Evolutionary conservation across 2,888 invertebrate genomes (phyloP), one percentile per base, ranked within the genome.

Genomic region (Ommatoiulus sabulosus): DNA sequence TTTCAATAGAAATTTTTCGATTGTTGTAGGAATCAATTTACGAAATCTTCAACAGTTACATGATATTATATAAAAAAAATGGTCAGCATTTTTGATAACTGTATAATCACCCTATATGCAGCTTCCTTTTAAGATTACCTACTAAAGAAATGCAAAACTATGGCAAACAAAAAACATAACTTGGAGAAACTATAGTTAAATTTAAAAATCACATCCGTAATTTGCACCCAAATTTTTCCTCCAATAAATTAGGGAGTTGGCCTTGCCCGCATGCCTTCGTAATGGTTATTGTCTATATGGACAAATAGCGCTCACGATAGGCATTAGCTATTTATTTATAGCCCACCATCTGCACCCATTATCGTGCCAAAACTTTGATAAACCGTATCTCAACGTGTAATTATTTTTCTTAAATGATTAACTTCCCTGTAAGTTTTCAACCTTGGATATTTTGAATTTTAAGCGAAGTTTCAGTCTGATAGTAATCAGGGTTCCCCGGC

Each of bases 251-350:
- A 52, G 46, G 46, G 46, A 12, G n/a, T 17, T 63, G 63, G n/a
- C 63, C 63, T 63, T 63, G 63, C 63, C n/a, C n/a, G n/a, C n/a
- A n/a, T 63, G 63, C 12, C 63, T 63, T n/a, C 63, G 63, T 63
- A 63, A 63, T 63, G 63, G 63, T 63, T 17, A 63, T 63, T 63
- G 63, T 63, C 12, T 63, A 63, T 4, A 63, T n/a, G n/a, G 20
- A 63, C 12, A n/a, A 63, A 63, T 63, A 63, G 63, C 63, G 4
- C n/a, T n/a, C 63, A 12, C 3, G 63, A 63, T 63, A 52, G 17
- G 10, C 63, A 10, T 10, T 63, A 4, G 4, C 6, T n/a, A 63
- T 63, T 63, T 63, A 63, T 63, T 63, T 63, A n/a, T 63, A 63
- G n/a, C n/a, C n/a, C 63, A 20, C 63, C 63, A 63, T 63, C 63